A percentile compares a stretch with the other conserved stretches of the same genome.
phyloP scores from a whole-genome alignment of 2,888 invertebrate species.

The Acrobasis consociella region DNA sequence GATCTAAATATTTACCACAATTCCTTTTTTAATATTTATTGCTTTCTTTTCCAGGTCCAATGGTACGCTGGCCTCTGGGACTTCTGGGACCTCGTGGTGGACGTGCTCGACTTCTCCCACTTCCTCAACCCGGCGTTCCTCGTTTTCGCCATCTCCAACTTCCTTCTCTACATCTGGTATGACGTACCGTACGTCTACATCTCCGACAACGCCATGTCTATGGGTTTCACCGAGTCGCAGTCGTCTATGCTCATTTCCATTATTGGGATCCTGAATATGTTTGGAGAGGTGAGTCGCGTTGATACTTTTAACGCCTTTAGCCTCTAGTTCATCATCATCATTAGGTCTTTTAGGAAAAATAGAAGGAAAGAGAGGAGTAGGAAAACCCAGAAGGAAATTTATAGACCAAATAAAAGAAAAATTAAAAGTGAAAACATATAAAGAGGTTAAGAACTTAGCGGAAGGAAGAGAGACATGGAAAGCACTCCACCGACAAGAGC shows the following conservation, averaged over 20 bases:
- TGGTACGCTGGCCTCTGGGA: conserved; percentile 90
- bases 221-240: conserved; percentile 88
- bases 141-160: conserved; percentile 93
- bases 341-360: no score
- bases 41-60: conserved; percentile 67
- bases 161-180: conserved; percentile 95
- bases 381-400: no score
- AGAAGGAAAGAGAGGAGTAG: no score
- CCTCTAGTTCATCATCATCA: no score
- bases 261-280: conserved; percentile 93
- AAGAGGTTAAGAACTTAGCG: no score
- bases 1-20: no score
- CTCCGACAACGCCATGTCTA: conserved; percentile 88
- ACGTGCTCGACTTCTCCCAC: conserved; percentile 92
- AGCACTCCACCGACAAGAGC: no score
- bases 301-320: neutral
- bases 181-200: conserved; percentile 97
- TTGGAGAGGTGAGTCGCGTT: conserved; percentile 88
- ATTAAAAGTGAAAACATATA: no score
- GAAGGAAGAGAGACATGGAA: no score
- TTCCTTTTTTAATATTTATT: neutral
- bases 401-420: no score
- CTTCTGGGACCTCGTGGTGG: conserved; percentile 88
- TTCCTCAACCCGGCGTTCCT: conserved; percentile 88
- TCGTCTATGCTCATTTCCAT: conserved; percentile 92